Evolutionary conservation across 2,797 vertebrate species (phyloP).

Genomic region (Morelia viridis): DNA sequence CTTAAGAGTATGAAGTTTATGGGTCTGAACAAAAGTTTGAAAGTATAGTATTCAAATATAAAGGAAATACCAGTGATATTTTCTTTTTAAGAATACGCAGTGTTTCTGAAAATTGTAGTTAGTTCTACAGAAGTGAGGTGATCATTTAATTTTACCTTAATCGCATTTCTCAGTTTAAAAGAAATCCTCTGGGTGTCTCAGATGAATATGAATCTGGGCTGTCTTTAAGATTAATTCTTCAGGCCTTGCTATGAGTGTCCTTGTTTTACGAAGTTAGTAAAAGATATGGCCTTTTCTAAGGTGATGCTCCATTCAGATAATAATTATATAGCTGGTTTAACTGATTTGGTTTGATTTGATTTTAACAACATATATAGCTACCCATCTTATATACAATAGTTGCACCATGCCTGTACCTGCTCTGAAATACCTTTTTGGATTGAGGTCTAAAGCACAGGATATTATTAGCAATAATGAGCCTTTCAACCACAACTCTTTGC

Average conservation of each 20-base stretch:
- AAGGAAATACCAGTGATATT: conserved; percentile 47
- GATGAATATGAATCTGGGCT: neutral
- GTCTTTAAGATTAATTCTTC: neutral
- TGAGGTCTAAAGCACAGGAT: conserved; percentile 24
- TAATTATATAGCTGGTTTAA: neutral
- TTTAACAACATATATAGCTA: neutral
- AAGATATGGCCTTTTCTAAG: neutral
- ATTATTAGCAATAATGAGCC: conserved; percentile 41
- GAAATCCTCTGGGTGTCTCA: neutral
- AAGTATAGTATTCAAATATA: conserved; percentile 41
- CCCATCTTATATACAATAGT: conserved; percentile 23
- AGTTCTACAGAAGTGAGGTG: conserved; percentile 15
- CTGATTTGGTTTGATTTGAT: neutral
- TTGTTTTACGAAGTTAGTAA: neutral
- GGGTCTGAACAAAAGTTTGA: conserved; percentile 30
- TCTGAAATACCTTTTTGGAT: conserved; percentile 5
- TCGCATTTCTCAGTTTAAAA: neutral
- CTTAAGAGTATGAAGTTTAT: conserved; percentile 17
- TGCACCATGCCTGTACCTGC: conserved; percentile 7
- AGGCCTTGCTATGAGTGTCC: neutral
- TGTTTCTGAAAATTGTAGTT: conserved; percentile 22
- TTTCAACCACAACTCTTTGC: conserved; percentile 47
- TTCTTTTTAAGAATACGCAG: conserved; percentile 35
- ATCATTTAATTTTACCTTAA: neutral
- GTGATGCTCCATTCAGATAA: neutral